Evolutionary conservation across 2,797 vertebrate species (phyloP).

Genomic region (Fringilla coelebs): DNA sequence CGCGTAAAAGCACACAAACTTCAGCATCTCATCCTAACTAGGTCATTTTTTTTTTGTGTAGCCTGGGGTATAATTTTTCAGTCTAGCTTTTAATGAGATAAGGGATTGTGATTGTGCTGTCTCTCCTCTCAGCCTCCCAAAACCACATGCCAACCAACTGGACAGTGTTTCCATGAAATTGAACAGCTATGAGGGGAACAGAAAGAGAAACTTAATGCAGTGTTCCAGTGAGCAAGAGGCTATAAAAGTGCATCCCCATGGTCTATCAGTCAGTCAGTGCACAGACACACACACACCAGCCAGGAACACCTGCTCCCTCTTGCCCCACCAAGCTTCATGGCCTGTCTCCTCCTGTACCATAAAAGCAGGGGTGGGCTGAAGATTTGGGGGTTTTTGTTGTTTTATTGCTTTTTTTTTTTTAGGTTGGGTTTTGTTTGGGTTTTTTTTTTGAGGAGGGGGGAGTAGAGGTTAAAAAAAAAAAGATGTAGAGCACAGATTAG

Average conservation of each 20-base stretch:
- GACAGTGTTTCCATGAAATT: neutral
- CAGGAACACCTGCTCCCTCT: neutral
- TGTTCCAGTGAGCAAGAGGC: neutral
- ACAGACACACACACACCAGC: neutral
- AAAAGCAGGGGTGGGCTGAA: neutral
- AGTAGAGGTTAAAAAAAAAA: neutral
- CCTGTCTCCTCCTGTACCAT: neutral
- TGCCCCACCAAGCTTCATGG: neutral
- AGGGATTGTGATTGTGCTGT: neutral
- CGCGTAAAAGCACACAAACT: neutral
- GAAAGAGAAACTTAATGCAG: neutral
- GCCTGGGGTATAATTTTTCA: neutral
- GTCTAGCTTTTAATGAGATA: neutral
- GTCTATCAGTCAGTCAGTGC: neutral
- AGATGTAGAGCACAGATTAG: neutral
- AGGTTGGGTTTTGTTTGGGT: too few species aligned
- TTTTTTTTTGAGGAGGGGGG: neutral
- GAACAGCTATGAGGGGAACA: neutral
- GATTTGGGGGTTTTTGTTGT: accelerated
- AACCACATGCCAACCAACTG: neutral
- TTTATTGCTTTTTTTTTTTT: neutral
- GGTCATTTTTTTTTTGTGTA: neutral
- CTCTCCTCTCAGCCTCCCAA: neutral
- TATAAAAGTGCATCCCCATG: neutral
- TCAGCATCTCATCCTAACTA: neutral